Conservation (phyloP, 2,888 invertebrate genomes). For the Lapara coniferarum region DNA sequence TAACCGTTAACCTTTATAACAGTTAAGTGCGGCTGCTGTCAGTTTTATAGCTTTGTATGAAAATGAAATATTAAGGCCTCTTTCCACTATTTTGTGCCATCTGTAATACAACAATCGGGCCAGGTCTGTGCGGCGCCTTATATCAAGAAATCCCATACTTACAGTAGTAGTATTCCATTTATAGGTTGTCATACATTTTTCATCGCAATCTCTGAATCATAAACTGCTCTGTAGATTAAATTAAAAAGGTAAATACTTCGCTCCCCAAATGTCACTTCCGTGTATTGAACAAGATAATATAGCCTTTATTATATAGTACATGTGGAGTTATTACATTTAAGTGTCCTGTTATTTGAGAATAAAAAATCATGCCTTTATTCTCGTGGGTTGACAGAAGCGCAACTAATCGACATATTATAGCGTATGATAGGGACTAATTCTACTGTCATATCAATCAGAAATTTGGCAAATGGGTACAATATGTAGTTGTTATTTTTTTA, state of each 20-base stretch:
- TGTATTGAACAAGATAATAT: constrained; percentile 20
- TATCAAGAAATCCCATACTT: too few species aligned
- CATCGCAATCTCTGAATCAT: constrained; percentile 1
- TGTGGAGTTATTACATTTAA: not conserved
- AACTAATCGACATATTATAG: not conserved
- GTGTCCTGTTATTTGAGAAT: not conserved
- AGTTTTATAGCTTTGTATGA: too few species aligned
- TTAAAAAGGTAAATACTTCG: constrained; percentile 17
- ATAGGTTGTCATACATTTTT: not conserved
- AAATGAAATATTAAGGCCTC: too few species aligned
- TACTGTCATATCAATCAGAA: not conserved
- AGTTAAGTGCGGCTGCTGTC: too few species aligned
- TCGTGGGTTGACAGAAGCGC: too few species aligned
- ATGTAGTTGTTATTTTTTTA: too few species aligned
- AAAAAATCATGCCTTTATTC: not conserved
- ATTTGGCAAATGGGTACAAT: too few species aligned
- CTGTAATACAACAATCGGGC: too few species aligned
- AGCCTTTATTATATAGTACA: not conserved
- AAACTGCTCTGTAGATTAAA: constrained; percentile 24
- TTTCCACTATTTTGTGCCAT: too few species aligned
- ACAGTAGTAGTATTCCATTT: not conserved
- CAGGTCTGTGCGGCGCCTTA: too few species aligned
- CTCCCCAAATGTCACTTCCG: constrained; percentile 28
- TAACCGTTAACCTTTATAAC: too few species aligned
- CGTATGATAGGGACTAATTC: not conserved